phyloP scores from a whole-genome alignment of 1,140 invertebrate species.

The Lepidurus apus region DNA sequence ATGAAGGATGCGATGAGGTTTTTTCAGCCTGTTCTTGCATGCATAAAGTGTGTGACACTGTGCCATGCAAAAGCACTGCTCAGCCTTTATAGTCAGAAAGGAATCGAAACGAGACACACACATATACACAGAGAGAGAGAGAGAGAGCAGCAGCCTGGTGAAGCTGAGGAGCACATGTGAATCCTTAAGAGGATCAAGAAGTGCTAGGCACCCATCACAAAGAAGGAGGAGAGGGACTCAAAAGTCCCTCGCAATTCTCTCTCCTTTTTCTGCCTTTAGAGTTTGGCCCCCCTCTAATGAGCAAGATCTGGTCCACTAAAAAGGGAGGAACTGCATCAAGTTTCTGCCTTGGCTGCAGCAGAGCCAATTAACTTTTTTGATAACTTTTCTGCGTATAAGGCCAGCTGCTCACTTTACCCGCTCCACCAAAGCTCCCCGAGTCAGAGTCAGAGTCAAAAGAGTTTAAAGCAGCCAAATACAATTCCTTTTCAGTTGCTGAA shows the following conservation, averaged over 20 bases:
- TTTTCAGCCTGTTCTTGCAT: neutral
- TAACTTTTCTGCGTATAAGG: neutral
- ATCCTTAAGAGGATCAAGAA: slow-evolving; percentile 14
- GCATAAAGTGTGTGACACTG: neutral
- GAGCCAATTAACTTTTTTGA: slow-evolving; percentile 9
- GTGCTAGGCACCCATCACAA: neutral
- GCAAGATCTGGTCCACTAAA: slow-evolving; percentile 8
- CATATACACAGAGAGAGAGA: too few relatives aligned
- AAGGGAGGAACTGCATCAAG: slow-evolving; percentile 5
- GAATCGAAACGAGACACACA: neutral
- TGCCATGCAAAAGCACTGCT: neutral
- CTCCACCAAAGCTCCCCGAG: neutral
- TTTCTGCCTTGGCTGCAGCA: neutral
- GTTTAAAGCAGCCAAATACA: neutral
- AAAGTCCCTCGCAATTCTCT: neutral
- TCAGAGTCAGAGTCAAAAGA: neutral
- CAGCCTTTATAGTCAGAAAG: neutral
- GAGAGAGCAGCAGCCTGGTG: too few relatives aligned
- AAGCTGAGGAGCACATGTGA: neutral
- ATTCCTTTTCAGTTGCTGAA: neutral
- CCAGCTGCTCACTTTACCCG: neutral
- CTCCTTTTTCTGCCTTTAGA: neutral
- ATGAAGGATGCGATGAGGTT: neutral
- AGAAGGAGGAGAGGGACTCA: neutral
- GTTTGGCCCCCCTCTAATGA: neutral